phyloP scores from a whole-genome alignment of 2,888 invertebrate species.

The Caenorhabditis imperialis region DNA sequence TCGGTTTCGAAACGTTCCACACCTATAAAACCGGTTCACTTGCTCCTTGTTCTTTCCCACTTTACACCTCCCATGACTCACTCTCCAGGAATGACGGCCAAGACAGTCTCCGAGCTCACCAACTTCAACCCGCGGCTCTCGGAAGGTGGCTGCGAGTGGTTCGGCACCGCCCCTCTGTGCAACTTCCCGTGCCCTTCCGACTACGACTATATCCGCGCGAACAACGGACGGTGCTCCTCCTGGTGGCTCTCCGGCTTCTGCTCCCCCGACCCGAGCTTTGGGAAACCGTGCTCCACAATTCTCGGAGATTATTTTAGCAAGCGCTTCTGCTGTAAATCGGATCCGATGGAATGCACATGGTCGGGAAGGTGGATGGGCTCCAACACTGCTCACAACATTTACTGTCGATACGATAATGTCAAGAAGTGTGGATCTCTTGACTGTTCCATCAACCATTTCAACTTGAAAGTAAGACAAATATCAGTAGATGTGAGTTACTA shows the following conservation, averaged over 20 bases:
- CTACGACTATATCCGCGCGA: conserved; percentile 71
- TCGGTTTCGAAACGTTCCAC: neutral
- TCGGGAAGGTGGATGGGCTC: conserved; percentile 76
- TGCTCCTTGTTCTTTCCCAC: no score
- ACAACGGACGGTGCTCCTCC: conserved; percentile 72
- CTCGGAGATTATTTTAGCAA: conserved; percentile 73
- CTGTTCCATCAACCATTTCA: conserved; percentile 73
- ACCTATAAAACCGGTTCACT: no score
- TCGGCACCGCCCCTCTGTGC: conserved; percentile 75
- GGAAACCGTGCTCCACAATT: conserved; percentile 73
- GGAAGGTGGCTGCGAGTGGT: conserved; percentile 72
- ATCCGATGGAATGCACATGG: conserved; percentile 75
- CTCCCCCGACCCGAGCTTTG: conserved; percentile 72
- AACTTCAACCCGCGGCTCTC: conserved; percentile 65
- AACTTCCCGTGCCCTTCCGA: conserved; percentile 74
- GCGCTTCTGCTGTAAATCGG: conserved; percentile 75
- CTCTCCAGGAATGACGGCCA: conserved; percentile 72
- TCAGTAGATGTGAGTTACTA: no score
- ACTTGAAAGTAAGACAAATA: conserved; percentile 37
- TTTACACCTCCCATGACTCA: neutral
- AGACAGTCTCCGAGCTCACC: conserved; percentile 69
- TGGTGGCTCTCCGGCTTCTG: conserved; percentile 73
- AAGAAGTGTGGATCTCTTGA: conserved; percentile 69
- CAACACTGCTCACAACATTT: conserved; percentile 73
- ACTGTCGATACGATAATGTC: conserved; percentile 72